Percentiles rank a stretch among this genome's conserved stretches.
phyloP scores from a whole-genome alignment of 1,140 invertebrate genomes.

The Pseudomyrmex cubaensis region DNA sequence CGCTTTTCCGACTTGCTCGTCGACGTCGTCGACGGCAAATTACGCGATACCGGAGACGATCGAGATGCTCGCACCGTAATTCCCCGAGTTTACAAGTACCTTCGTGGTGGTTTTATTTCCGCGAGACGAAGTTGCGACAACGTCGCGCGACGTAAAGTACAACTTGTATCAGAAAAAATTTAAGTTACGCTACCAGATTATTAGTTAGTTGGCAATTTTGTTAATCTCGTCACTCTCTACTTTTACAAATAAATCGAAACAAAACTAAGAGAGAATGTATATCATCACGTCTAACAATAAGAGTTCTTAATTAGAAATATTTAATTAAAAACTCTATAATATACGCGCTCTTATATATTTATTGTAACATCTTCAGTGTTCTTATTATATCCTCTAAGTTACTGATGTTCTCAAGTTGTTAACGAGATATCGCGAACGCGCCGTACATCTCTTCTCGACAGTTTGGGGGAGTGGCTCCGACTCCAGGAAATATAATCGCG shows the following conservation, averaged over 20 bases:
- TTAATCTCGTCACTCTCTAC: background rate
- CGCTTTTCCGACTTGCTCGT: background rate
- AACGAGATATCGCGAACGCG: slow-evolving; percentile 42
- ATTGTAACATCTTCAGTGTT: no score
- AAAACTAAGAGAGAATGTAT: background rate
- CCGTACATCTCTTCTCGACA: slow-evolving; percentile 7
- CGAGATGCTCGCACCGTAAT: slow-evolving; percentile 17
- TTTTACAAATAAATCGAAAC: background rate
- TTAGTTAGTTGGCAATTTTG: background rate
- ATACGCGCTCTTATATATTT: no score
- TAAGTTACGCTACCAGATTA: background rate
- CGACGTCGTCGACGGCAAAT: slow-evolving; percentile 26
- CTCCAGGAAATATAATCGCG: slow-evolving; percentile 63
- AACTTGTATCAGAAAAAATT: slow-evolving; percentile 43
- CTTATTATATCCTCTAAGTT: no score
- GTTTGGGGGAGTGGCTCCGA: background rate
- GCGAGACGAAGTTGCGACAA: background rate
- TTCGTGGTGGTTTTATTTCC: slow-evolving; percentile 16
- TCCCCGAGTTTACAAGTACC: slow-evolving; percentile 27
- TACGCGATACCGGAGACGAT: slow-evolving; percentile 43
- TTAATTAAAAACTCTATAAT: no score
- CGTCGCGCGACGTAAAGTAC: background rate
- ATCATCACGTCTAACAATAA: no score
- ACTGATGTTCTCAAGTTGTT: no score
- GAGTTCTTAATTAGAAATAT: no score